A percentile compares a stretch with the other conserved stretches of the same genome.
These are phyloP conservation scores for Fistularia commersonii DNA, from an alignment of 2,797 vertebrate genomes.

Conservation along the genomic window DNA sequence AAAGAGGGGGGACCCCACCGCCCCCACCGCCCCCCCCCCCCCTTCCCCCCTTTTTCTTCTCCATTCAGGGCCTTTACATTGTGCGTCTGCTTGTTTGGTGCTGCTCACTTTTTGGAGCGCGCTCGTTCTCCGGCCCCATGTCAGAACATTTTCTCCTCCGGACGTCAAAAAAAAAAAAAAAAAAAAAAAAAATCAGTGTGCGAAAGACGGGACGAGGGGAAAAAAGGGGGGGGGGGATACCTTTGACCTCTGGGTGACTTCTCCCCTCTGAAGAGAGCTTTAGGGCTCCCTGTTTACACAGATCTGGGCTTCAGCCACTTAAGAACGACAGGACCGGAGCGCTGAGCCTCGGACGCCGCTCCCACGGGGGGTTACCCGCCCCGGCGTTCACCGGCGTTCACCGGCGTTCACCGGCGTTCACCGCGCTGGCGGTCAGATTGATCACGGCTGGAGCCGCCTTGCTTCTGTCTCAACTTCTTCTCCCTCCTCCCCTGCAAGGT, in stretches of 20 bases:
- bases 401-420: no score
- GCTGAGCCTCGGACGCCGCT: constrained; percentile 49
- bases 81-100: constrained; percentile 50
- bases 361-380: constrained; percentile 51
- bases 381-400: constrained; percentile 16
- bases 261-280: constrained; percentile 59
- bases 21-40: no score
- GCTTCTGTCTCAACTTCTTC: neutral
- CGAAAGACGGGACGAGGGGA: no score
- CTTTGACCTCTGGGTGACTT: constrained; percentile 71
- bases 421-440: no score
- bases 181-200: no score
- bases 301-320: constrained; percentile 74
- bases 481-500: constrained; percentile 74
- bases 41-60: constrained; percentile 47
- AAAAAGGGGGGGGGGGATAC: no score
- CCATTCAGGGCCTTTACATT: constrained; percentile 61
- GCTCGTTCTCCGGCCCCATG: constrained; percentile 24
- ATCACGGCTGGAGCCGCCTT: constrained; percentile 39
- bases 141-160: constrained; percentile 25
- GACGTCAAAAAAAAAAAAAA: no score
- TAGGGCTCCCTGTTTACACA: constrained; percentile 73
- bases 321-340: constrained; percentile 67
- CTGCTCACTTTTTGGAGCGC: constrained; percentile 57
- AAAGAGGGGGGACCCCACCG: no score